These are phyloP conservation scores for Drosophila heteroneura DNA, from an alignment of 2,888 invertebrate genomes.

Conservation along the genomic window DNA sequence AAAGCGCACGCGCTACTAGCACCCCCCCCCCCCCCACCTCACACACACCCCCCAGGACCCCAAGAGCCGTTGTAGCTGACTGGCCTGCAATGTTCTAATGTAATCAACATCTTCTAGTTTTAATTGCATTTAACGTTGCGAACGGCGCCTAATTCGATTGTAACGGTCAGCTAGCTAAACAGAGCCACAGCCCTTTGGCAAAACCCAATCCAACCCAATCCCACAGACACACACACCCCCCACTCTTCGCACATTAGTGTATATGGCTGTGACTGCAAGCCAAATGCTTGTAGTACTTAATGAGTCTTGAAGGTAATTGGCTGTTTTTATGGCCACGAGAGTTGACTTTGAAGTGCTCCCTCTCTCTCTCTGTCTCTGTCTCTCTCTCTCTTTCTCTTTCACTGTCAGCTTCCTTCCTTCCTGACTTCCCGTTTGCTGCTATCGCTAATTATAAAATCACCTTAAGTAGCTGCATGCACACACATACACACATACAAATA, in stretches of 20 bases:
- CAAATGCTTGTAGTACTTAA: slow-evolving; percentile 66
- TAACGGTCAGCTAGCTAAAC: slow-evolving; percentile 69
- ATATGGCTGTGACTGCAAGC: slow-evolving; percentile 18
- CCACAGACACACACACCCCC: background rate
- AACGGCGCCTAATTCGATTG: slow-evolving; percentile 72
- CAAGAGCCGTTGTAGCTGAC: slow-evolving; percentile 42
- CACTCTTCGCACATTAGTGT: background rate
- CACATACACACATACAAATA: background rate
- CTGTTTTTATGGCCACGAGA: slow-evolving; percentile 71
- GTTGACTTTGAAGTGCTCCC: slow-evolving; percentile 64
- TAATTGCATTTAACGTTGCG: slow-evolving; percentile 79
- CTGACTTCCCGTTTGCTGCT: slow-evolving; percentile 21
- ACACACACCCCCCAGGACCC: background rate
- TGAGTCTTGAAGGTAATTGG: slow-evolving; percentile 78
- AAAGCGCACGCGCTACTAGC: slow-evolving; percentile 26
- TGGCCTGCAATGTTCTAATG: slow-evolving; percentile 68
- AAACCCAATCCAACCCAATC: background rate
- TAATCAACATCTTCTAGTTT: slow-evolving; percentile 77
- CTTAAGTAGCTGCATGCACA: slow-evolving; percentile 58
- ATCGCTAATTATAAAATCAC: slow-evolving; percentile 76
- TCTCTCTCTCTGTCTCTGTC: slow-evolving; percentile 40
- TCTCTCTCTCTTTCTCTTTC: slow-evolving; percentile 1
- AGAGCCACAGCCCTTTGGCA: slow-evolving; percentile 51
- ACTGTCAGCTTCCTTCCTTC: slow-evolving; percentile 16
- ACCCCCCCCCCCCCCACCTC: background rate